Evolutionary conservation across 2,888 invertebrate species (phyloP).

Genomic region (Caenorhabditis drosophilae): DNA sequence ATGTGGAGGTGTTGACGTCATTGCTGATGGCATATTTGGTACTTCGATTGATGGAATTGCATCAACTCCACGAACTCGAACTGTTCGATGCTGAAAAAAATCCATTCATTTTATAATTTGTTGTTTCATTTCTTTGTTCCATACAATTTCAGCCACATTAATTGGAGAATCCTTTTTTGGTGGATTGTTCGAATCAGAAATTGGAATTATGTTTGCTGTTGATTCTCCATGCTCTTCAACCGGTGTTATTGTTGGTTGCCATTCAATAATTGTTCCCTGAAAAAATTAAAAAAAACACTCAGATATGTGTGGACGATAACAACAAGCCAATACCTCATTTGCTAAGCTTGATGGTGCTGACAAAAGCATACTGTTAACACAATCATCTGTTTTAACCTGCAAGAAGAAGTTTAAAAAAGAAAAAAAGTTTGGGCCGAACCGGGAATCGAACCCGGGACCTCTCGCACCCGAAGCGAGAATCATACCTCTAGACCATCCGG

Average conservation of each 20-base stretch:
- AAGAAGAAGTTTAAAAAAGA: slow-evolving; percentile 3
- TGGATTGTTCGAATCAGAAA: background rate
- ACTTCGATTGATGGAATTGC: slow-evolving; percentile 50
- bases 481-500: slow-evolving; percentile 66
- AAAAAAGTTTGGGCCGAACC: slow-evolving; percentile 58
- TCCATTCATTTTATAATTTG: background rate
- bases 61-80: slow-evolving; percentile 44
- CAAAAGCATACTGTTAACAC: slow-evolving; percentile 33
- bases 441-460: slow-evolving; percentile 69
- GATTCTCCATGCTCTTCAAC: slow-evolving; percentile 33
- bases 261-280: slow-evolving; percentile 24
- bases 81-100: slow-evolving; percentile 20
- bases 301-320: too few relatives aligned
- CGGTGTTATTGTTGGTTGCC: slow-evolving; percentile 30
- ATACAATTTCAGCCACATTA: slow-evolving; percentile 15
- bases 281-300: background rate
- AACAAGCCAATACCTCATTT: slow-evolving; percentile 6
- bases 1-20: slow-evolving; percentile 43
- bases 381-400: slow-evolving; percentile 32
- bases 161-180: slow-evolving; percentile 14
- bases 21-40: slow-evolving; percentile 51
- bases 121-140: background rate
- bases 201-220: background rate
- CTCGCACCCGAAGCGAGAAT: slow-evolving; percentile 70
- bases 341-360: slow-evolving; percentile 33